Percentiles rank a stretch among this genome's conserved stretches.
phyloP scores from a whole-genome alignment of 2,888 invertebrate genomes.

The Lasioglossum morio region DNA sequence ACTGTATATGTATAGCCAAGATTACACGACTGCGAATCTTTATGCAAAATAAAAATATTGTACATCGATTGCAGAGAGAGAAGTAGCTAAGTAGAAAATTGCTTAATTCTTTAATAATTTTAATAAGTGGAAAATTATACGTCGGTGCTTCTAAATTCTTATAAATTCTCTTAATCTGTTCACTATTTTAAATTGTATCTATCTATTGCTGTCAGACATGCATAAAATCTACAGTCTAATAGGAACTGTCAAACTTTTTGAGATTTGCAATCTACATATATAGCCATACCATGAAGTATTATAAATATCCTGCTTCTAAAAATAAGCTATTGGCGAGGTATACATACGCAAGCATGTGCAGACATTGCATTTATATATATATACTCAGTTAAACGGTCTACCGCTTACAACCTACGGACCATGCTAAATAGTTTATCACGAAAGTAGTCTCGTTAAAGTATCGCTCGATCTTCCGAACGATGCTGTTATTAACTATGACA shows the following conservation, averaged over 20 bases:
- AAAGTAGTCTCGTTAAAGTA: conserved; percentile 63
- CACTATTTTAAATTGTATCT: too few species aligned
- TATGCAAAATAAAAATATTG: too few species aligned
- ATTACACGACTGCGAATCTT: too few species aligned
- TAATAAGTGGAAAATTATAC: too few species aligned
- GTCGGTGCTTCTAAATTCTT: too few species aligned
- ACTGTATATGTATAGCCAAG: too few species aligned
- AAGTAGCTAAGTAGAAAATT: too few species aligned
- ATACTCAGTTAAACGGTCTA: conserved; percentile 54
- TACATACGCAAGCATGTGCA: conserved; percentile 26
- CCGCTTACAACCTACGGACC: conserved; percentile 53
- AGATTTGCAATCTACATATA: neutral
- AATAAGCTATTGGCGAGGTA: conserved; percentile 1
- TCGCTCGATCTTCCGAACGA: conserved; percentile 59
- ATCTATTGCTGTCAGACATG: too few species aligned
- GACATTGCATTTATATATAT: conserved; percentile 59
- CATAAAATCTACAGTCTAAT: neutral
- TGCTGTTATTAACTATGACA: conserved; percentile 40
- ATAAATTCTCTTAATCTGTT: too few species aligned
- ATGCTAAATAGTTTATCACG: conserved; percentile 67
- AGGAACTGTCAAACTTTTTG: neutral
- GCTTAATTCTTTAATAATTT: too few species aligned
- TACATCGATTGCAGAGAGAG: too few species aligned
- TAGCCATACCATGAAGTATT: neutral
- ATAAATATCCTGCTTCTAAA: neutral